These are phyloP conservation scores for Drosophila punjabiensis DNA, from an alignment of 1,140 invertebrate species.

Conservation along the genomic window DNA sequence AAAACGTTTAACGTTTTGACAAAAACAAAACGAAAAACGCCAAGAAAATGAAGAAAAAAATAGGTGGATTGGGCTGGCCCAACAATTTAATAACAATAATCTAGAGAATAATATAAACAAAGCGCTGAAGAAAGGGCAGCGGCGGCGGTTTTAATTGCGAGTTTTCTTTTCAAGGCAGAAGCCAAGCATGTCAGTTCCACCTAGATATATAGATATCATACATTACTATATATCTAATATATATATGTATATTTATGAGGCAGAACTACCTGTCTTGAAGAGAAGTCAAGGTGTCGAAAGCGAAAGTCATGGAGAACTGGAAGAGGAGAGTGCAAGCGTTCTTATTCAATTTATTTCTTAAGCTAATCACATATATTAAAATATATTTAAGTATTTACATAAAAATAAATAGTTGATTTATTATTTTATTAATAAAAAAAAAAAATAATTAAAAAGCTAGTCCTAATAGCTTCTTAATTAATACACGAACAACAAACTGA, in stretches of 20 bases:
- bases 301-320: slow-evolving; percentile 13
- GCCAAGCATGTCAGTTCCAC: slow-evolving; percentile 40
- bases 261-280: slow-evolving; percentile 37
- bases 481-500: not conserved
- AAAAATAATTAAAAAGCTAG: too few species aligned
- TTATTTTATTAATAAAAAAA: not conserved
- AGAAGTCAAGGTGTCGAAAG: slow-evolving; percentile 22
- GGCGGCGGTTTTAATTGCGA: slow-evolving; percentile 62
- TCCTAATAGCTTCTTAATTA: too few species aligned
- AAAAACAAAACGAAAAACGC: slow-evolving; percentile 47
- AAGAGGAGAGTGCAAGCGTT: not conserved
- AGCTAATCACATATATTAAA: too few species aligned
- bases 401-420: not conserved
- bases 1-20: slow-evolving; percentile 67
- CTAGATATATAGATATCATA: slow-evolving; percentile 14
- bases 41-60: slow-evolving; percentile 8
- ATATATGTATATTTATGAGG: not conserved
- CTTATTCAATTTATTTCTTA: not conserved
- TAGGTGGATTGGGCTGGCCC: slow-evolving; percentile 15
- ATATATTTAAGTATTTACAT: not conserved
- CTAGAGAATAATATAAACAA: slow-evolving; percentile 48
- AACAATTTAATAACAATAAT: slow-evolving; percentile 66
- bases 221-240: not conserved
- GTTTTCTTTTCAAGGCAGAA: slow-evolving; percentile 70
- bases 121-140: slow-evolving; percentile 29